Conservation (phyloP, 2,113 vertebrate genomes). For the Pristiophorus japonicus region DNA sequence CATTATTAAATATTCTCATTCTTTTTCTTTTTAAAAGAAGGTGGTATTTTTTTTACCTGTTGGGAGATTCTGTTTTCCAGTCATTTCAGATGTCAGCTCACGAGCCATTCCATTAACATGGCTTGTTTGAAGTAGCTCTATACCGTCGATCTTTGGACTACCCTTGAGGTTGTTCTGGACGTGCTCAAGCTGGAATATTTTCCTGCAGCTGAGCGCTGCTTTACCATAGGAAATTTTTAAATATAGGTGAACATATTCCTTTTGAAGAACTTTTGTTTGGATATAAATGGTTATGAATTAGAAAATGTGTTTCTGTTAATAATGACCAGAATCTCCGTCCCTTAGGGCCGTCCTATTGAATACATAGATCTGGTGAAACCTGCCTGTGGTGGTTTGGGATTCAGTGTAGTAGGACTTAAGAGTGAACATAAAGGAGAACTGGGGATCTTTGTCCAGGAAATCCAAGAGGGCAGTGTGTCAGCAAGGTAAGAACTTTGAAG, state of each 20-base stretch:
- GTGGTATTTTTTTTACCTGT: background rate
- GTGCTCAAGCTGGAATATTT: background rate
- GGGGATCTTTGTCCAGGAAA: conserved; percentile 92
- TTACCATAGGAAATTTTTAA: background rate
- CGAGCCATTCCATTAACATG: background rate
- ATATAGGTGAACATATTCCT: background rate
- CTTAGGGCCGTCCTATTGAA: conserved; percentile 77
- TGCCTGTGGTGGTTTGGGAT: conserved; percentile 74
- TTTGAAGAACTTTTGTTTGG: background rate
- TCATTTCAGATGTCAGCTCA: background rate
- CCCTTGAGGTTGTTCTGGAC: background rate
- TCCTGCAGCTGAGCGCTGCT: background rate
- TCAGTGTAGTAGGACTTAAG: conserved; percentile 85
- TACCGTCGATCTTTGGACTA: background rate
- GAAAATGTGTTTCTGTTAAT: background rate
- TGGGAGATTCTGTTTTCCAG: background rate
- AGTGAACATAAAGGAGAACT: conserved; percentile 86
- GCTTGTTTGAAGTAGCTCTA: background rate
- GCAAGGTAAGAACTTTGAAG: conserved; percentile 62
- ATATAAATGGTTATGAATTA: background rate
- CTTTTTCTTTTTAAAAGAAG: background rate
- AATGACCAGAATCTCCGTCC: conserved; percentile 9
- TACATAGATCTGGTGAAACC: conserved; percentile 79
- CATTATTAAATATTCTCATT: background rate
- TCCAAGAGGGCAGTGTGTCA: conserved; percentile 80